Evolutionary conservation across 2,888 invertebrate genomes (phyloP).

Genomic region (Oligia fasciuncula): DNA sequence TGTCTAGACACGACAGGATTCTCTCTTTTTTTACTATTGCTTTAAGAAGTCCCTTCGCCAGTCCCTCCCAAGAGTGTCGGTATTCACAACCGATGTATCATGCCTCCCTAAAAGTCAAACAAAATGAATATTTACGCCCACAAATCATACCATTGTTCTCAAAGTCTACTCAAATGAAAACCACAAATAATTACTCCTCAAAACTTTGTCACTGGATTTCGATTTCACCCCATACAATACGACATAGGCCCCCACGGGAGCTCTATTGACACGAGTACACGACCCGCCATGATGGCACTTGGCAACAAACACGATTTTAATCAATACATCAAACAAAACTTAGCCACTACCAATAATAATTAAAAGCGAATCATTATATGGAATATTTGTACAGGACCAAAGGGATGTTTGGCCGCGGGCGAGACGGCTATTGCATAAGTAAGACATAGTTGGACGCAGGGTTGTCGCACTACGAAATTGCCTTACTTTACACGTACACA

Average conservation of each 20-base stretch:
- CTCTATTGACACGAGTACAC: constrained; percentile 77
- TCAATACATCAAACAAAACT: constrained; percentile 90
- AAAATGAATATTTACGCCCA: constrained; percentile 19
- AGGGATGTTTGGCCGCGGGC: constrained; percentile 83
- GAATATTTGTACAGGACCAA: constrained; percentile 89
- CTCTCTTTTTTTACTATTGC: background rate
- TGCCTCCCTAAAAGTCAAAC: constrained; percentile 4
- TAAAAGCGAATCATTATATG: constrained; percentile 89
- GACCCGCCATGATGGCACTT: constrained; percentile 82
- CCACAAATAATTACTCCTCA: constrained; percentile 60
- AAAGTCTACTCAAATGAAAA: constrained; percentile 51
- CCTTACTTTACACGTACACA: too few relatives aligned
- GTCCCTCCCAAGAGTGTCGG: background rate
- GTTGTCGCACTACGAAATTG: constrained; percentile 46
- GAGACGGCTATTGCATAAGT: constrained; percentile 74
- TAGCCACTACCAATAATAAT: constrained; percentile 89
- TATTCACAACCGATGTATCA: background rate
- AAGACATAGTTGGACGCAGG: constrained; percentile 72
- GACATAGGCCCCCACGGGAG: constrained; percentile 71
- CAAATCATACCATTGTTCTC: constrained; percentile 40
- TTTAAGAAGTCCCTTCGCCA: background rate
- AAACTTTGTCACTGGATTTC: constrained; percentile 58
- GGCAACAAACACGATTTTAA: constrained; percentile 88
- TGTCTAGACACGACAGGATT: background rate
- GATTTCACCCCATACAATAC: constrained; percentile 57